Evolutionary conservation across 23 tunicate species (phyloP).

Genomic region (Ciona savignyi): DNA sequence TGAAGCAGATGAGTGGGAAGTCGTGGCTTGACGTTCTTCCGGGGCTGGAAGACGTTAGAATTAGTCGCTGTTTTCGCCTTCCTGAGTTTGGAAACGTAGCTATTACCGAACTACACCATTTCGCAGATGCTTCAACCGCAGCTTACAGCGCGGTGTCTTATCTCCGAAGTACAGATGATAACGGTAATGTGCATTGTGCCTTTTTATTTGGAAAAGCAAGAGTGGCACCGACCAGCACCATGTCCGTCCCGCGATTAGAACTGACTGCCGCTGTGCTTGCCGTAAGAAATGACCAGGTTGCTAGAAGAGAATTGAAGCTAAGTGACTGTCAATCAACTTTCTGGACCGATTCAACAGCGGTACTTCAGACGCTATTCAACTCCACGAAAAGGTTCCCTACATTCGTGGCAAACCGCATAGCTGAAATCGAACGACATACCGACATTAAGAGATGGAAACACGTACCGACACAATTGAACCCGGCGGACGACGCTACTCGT

Average conservation of each 20-base stretch:
- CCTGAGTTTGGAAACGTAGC: not conserved
- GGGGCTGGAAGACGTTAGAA: not conserved
- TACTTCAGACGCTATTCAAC: slow-evolving; percentile 18
- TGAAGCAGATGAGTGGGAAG: not conserved
- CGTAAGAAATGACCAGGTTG: slow-evolving; percentile 4
- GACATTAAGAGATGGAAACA: not conserved
- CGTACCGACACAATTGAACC: not conserved
- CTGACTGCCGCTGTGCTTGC: slow-evolving; percentile 22
- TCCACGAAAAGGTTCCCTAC: slow-evolving; percentile 12
- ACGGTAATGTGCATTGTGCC: slow-evolving; percentile 9
- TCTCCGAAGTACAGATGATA: not conserved
- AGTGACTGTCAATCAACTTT: not conserved
- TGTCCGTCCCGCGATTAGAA: slow-evolving; percentile 35
- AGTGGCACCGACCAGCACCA: slow-evolving; percentile 14
- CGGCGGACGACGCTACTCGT: no score
- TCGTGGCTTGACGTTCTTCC: not conserved
- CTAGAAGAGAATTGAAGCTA: slow-evolving; percentile 9
- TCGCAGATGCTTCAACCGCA: slow-evolving; percentile 23
- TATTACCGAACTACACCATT: slow-evolving; percentile 28
- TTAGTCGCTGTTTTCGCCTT: not conserved
- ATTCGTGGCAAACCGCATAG: slow-evolving; percentile 20
- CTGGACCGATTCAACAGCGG: slow-evolving; percentile 35
- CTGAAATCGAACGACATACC: not conserved
- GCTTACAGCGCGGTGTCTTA: slow-evolving; percentile 24
- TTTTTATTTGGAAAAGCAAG: slow-evolving; percentile 29